Conservation (phyloP, 1,140 invertebrate species). For the Trichogramma pretiosum region DNA sequence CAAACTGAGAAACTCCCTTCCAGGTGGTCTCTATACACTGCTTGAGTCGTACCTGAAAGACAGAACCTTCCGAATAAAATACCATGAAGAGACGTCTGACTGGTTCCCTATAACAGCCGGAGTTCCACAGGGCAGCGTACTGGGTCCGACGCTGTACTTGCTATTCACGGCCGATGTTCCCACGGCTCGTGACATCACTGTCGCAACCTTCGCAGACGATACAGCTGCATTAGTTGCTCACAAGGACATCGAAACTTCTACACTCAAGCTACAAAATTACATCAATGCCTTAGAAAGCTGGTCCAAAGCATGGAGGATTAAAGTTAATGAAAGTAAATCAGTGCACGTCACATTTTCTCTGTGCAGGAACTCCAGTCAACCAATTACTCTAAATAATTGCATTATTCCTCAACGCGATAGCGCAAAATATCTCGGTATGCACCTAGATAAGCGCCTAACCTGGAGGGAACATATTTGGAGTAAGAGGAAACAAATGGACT, state of each 20-base stretch:
- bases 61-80: conserved; percentile 17
- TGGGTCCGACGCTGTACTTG: too few relatives aligned
- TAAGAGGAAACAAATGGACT: too few relatives aligned
- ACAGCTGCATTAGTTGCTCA: background rate
- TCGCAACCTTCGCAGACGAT: background rate
- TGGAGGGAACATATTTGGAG: too few relatives aligned
- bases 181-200: background rate
- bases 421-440: too few relatives aligned
- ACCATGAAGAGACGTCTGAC: conserved; percentile 16
- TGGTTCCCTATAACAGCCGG: conserved; percentile 21
- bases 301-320: conserved; percentile 27
- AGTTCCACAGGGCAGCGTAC: conserved; percentile 22
- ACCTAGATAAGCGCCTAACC: too few relatives aligned
- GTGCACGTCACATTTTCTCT: conserved; percentile 25
- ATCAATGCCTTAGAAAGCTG: conserved; percentile 18
- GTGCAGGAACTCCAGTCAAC: too few relatives aligned
- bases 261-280: background rate
- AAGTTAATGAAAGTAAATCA: conserved; percentile 11
- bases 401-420: too few relatives aligned
- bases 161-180: background rate
- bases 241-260: background rate
- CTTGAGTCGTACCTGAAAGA: conserved; percentile 21
- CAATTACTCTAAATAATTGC: too few relatives aligned
- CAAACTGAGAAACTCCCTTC: conserved; percentile 23
- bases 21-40: conserved; percentile 11